Base-by-base conservation (phyloP, 2,113 vertebrate species). In the Zosterops japonicus region DNA sequence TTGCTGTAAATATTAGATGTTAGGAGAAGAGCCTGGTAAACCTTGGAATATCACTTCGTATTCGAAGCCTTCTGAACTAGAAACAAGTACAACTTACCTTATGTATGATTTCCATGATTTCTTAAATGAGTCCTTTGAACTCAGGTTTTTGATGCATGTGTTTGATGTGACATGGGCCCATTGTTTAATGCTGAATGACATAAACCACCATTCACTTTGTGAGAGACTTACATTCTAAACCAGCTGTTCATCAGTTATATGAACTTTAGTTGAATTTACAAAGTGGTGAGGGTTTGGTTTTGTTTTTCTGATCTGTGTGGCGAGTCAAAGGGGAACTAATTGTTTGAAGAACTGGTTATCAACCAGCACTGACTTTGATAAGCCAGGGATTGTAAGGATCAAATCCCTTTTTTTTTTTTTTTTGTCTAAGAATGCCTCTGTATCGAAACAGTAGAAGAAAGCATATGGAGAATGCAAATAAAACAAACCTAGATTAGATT, bases 131-230 rank as follows among this genome's bases (percentile, higher is more conserved):
- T 70, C 79, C 63, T 81, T 84, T 59, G 22, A 60, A 28, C 49
- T 88, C 33, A 33, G 39, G n/a, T 60, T 94, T 89, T 76, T 57
- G 72, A 70, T 68, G 55, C 42, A 22, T 12, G 11, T 22, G 50
- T 90, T 72, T 85, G 52, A 60, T 59, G 53, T 81, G 78, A 65
- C 31, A 29, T 42, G 80, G 81, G 19, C 28, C 42, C 9, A 24
- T 61, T 94, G 71, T 90, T 91, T 84, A 77, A 81, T 52, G 31
- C 17, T 86, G 90, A 94, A 90, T 67, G 94, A 47, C 31, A 47
- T 65, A 83, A 93, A 89, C 79, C 42, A 65, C 53, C 21, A 39
- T 79, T 78, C 68, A 29, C 44, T 92, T 81, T 83, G 20, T 87
- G 84, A 75, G 61, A 46, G n/a, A 59, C 9, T 83, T 87, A 3